A percentile compares a stretch with the other conserved stretches of the same genome.
Conservation (phyloP, 1,140 invertebrate genomes). For the Chionoecetes opilio region DNA sequence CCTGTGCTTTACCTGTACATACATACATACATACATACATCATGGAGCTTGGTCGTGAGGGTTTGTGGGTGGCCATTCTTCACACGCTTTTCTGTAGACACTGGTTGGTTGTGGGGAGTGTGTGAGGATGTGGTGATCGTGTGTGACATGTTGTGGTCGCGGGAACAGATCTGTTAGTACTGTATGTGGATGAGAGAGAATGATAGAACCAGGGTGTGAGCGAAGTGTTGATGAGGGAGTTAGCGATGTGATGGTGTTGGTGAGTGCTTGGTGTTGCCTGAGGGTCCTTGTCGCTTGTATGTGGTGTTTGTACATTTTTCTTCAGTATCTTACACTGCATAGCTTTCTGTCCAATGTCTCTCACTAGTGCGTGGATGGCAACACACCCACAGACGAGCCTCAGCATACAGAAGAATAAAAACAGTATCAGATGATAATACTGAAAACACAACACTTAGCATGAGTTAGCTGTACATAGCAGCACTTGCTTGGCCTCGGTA, state of each 20-base stretch:
- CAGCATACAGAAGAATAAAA: neutral
- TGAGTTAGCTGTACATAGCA: neutral
- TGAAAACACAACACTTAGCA: neutral
- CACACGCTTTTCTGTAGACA: conserved; percentile 55
- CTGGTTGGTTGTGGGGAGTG: neutral
- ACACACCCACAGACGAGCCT: neutral
- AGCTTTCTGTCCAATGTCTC: neutral
- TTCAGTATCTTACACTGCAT: neutral
- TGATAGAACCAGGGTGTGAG: neutral
- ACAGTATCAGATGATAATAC: neutral
- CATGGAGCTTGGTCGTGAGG: conserved; percentile 59
- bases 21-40: too few relatives aligned
- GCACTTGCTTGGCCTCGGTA: neutral
- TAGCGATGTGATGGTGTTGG: neutral
- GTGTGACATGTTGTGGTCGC: neutral
- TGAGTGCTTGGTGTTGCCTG: neutral
- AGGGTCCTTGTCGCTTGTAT: neutral
- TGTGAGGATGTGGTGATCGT: conserved; percentile 20
- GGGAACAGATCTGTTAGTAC: too few relatives aligned
- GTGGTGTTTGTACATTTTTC: too few relatives aligned
- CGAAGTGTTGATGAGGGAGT: neutral
- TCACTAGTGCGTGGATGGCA: neutral
- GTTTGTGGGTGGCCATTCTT: conserved; percentile 40
- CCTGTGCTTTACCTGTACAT: conserved; percentile 75
- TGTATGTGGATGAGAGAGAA: neutral